A percentile compares a stretch with the other conserved stretches of the same genome.
Conservation (phyloP, 1,140 invertebrate species). For the Drosophila ambigua region DNA sequence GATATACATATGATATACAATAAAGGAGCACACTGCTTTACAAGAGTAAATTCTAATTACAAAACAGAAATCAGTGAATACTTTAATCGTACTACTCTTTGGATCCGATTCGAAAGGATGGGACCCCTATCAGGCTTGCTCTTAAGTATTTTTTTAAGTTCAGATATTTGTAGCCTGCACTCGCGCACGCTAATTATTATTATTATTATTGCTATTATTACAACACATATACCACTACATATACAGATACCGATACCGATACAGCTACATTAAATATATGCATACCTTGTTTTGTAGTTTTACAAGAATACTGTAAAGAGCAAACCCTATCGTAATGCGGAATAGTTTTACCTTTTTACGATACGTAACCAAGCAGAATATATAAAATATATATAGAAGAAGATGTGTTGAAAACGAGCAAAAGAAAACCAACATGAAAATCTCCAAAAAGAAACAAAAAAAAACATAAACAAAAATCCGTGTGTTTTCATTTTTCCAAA, state of each 20-base stretch:
- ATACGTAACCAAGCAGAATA: conserved; percentile 55
- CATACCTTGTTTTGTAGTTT: conserved; percentile 76
- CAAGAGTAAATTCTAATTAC: conserved; percentile 35
- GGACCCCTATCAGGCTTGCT: too few relatives aligned
- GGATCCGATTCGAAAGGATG: too few relatives aligned
- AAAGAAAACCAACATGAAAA: conserved; percentile 37
- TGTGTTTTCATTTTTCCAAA: conserved; percentile 60
- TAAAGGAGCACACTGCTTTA: conserved; percentile 26
- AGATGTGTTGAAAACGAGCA: conserved; percentile 65
- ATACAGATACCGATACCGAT: conserved; percentile 13
- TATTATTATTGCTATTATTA: conserved; percentile 18
- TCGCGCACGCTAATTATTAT: conserved; percentile 44
- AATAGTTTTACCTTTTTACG: conserved; percentile 67
- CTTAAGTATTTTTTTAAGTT: conserved; percentile 26
- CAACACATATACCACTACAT: neutral
- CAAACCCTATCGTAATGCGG: conserved; percentile 52
- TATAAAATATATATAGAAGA: conserved; percentile 60
- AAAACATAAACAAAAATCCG: conserved; percentile 55
- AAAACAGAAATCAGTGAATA: conserved; percentile 66
- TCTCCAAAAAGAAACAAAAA: conserved; percentile 54
- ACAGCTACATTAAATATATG: conserved; percentile 46
- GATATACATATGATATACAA: conserved; percentile 25
- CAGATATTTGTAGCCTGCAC: conserved; percentile 25
- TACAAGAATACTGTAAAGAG: conserved; percentile 69
- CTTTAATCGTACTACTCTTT: conserved; percentile 60